Evolutionary conservation across 2,797 vertebrate species (phyloP).

Genomic region (Urosaurus nigricauda): DNA sequence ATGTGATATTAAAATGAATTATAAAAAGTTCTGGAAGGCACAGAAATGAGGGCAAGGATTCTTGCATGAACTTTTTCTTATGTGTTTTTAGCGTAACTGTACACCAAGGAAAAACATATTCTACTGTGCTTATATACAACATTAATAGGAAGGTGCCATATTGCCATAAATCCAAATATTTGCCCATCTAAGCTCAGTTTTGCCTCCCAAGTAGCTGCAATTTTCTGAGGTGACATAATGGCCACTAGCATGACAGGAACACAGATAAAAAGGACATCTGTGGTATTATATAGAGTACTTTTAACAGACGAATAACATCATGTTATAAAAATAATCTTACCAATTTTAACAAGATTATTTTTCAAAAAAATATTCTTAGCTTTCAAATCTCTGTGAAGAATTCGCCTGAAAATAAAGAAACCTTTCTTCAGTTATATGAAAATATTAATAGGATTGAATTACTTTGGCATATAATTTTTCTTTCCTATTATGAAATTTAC

Average conservation of each 20-base stretch:
- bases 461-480: slow-evolving; percentile 11
- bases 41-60: neutral
- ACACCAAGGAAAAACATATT: neutral
- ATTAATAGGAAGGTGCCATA: neutral
- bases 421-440: slow-evolving; percentile 34
- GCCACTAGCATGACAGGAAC: neutral
- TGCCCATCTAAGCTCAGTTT: neutral
- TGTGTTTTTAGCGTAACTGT: neutral
- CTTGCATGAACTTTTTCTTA: neutral
- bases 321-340: slow-evolving; percentile 76
- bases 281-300: neutral
- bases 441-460: fast-evolving
- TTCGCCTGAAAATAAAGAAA: slow-evolving; percentile 77
- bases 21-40: neutral
- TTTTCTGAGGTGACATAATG: neutral
- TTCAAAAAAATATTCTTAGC: slow-evolving; percentile 91
- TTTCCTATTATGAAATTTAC: neutral
- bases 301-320: neutral
- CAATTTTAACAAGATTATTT: slow-evolving; percentile 89
- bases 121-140: neutral
- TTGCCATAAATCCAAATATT: neutral
- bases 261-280: neutral
- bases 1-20: neutral
- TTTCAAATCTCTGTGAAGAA: slow-evolving; percentile 91
- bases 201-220: neutral